Base-by-base conservation (phyloP, 2,797 vertebrate genomes). In the Anabacerthia variegaticeps region DNA sequence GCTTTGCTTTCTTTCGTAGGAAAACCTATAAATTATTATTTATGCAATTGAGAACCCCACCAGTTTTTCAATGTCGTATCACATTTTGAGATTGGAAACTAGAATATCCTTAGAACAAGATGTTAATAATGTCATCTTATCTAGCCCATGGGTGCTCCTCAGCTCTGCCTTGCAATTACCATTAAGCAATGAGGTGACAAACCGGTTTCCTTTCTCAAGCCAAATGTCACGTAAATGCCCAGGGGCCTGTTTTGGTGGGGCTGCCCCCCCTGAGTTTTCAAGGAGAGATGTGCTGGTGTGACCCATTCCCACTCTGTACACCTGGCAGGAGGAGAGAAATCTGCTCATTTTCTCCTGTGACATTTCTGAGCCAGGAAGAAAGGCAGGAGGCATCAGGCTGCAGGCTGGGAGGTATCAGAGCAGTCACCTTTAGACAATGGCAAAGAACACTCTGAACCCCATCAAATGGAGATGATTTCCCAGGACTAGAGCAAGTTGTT, bases 101-200 rank as follows among this genome's bases (percentile, higher is more conserved):
- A 23, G 41, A 88, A 36, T 43, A 63, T 27, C 55, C 55, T n/a
- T 52, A 79, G 63, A 72, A 62, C 15, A 5, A 0, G 12, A 34
- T 4, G 19, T 44, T 77, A 77, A 34, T 51, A 65, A 68, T 32
- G 14, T 37, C 73, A n/a, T 41, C 65, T 91, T 51, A 66, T 68
- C 7, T 3, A 7, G 1, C 36, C 58, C 46, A 26, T 6, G 34
- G 82, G 26, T 66, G 46, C 22, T 19, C 32, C 48, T 65, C 75
- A 77, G 52, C 55, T 81, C 63, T 73, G 85, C 51, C 69, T 72
- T 78, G 73, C 58, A 73, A 54, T 86, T 51, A 32, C 67, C 1
- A 0, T 86, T 68, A 94, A 75, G 95, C 76, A 89, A 92, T 58
- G 89, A 95, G 85, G 73, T 72, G 69, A 93, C 72, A 91, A 94